Base-by-base conservation (phyloP, 2,797 vertebrate genomes). In the Enteromius argenteus region DNA sequence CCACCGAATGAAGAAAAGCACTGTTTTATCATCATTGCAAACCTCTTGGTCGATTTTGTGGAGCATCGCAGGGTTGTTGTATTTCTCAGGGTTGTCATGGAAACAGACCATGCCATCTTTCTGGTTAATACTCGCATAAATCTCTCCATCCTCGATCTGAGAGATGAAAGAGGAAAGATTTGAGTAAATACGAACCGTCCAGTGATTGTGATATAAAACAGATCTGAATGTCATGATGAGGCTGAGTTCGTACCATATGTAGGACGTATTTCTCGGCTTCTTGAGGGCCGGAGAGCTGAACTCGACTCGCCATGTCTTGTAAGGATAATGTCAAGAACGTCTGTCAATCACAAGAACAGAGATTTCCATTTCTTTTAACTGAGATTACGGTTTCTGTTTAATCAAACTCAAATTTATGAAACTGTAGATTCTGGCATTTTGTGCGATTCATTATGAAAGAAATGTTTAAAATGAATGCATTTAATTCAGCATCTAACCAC, bases 11-110 rank as follows among this genome's bases (percentile, higher is more conserved):
- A 79, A 21, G 30, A 72, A 32, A 10, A 44, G 3, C 13, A n/a
- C 1, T 5, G 5, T 64, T 27, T 0, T 1, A 58, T 44, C 39
- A 17, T 46, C 13, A 4, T 21, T 21, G 51, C 86, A 94, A 92
- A 99, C 98, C 98, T 99, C 98, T 93, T 99, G 98, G 94, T 99
- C 98, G 80, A 99, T 99, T 96, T 98, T 99, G 94, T 99, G 98
- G 90, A 99, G 98, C 98, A 99, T 99, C 84, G 97, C 97, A 68
- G 98, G 98, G 93, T 99, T 99, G 94, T 99, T 99, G 77, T 99
- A 99, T 93, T 99, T 99, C 92, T 99, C 98, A 0, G 98, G 98
- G 94, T 99, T 99, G 95, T 99, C 98, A 51, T 99, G 98, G 93
- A 99, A 99, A 94, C 98, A 98, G 91, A 99, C 98, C 98, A 99